These are phyloP conservation scores for Xestia sexstrigata DNA, from an alignment of 2,888 invertebrate species.

Conservation along the genomic window DNA sequence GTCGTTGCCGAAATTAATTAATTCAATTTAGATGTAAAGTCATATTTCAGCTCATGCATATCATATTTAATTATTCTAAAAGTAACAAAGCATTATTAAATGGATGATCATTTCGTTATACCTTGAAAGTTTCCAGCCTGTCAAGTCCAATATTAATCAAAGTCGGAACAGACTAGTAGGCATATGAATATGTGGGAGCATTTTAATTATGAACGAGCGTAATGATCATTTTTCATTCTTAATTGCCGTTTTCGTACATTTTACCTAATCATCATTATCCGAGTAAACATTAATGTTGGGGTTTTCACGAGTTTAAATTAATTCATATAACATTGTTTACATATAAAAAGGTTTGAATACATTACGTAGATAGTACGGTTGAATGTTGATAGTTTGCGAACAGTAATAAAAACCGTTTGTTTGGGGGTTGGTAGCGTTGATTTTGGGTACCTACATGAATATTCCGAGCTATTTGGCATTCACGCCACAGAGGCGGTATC, in stretches of 20 bases:
- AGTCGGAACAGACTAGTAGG: constrained; percentile 81
- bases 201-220: constrained; percentile 88
- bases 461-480: constrained; percentile 83
- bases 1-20: constrained; percentile 19
- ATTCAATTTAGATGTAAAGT: constrained; percentile 33
- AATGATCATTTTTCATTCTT: constrained; percentile 90
- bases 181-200: constrained; percentile 79
- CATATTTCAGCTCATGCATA: constrained; percentile 39
- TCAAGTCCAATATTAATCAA: constrained; percentile 88
- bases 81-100: constrained; percentile 60
- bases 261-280: constrained; percentile 87
- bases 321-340: constrained; percentile 63
- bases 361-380: constrained; percentile 51
- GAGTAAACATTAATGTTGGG: constrained; percentile 72
- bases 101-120: constrained; percentile 75
- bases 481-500: constrained; percentile 76
- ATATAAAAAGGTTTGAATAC: constrained; percentile 60
- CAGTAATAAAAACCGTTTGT: constrained; percentile 78
- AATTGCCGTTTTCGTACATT: constrained; percentile 87
- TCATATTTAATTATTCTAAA: constrained; percentile 66
- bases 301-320: constrained; percentile 70
- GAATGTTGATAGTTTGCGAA: constrained; percentile 72
- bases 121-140: constrained; percentile 77
- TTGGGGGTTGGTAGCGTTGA: constrained; percentile 71
- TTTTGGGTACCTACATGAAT: constrained; percentile 86